These are phyloP conservation scores for Acanthiza pusilla DNA, from an alignment of 2,797 vertebrate species.

Conservation along the genomic window DNA sequence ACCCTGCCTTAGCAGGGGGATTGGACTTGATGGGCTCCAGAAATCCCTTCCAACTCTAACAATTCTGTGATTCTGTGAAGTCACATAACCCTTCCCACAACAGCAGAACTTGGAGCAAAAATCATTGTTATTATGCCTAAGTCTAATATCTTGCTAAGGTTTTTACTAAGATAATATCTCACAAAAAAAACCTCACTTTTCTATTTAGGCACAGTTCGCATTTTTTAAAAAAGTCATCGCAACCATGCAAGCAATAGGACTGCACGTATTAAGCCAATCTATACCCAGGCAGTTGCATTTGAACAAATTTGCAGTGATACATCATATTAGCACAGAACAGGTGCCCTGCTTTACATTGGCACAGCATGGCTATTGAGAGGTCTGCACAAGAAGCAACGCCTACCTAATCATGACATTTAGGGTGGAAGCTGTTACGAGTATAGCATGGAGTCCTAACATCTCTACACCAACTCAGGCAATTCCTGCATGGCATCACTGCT, in stretches of 20 bases:
- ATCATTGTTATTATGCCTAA: not conserved
- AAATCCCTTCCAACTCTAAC: not conserved
- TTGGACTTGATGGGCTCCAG: not conserved
- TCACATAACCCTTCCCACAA: not conserved
- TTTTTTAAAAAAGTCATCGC: not conserved
- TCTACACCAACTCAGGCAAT: not conserved
- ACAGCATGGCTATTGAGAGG: not conserved
- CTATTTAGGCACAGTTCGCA: not conserved
- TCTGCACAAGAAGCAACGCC: not conserved
- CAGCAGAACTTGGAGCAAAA: not conserved
- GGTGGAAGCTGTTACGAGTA: not conserved
- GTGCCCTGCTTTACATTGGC: not conserved
- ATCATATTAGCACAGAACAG: fast-evolving
- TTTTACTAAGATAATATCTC: not conserved
- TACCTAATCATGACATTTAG: not conserved
- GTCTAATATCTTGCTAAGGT: not conserved
- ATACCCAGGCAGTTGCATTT: not conserved
- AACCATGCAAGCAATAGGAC: not conserved
- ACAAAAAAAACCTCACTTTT: not conserved
- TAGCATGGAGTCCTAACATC: not conserved
- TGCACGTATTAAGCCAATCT: fast-evolving
- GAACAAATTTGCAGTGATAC: fast-evolving
- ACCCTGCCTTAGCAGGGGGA: not conserved
- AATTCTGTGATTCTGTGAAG: not conserved
- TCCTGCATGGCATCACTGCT: not conserved